Percentiles rank a stretch among this genome's conserved stretches.
Evolutionary conservation across 2,888 invertebrate species (phyloP).

Genomic region (Dendrolimus houi): DNA sequence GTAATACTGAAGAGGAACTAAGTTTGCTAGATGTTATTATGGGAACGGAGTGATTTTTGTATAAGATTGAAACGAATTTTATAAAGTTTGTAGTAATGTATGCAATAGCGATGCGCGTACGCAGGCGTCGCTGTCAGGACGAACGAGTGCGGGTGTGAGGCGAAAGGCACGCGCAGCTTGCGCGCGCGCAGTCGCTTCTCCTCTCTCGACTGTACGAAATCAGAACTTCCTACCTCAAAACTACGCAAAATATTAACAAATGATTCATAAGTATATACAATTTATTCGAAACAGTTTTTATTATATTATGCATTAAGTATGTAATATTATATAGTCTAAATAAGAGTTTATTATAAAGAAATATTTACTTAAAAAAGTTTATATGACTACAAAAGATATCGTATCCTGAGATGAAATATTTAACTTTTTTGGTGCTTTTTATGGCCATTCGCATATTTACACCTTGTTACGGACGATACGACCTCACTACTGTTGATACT

Average conservation of each 20-base stretch:
- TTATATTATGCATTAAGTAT: constrained; percentile 57
- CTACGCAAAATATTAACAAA: constrained; percentile 53
- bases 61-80: constrained; percentile 71
- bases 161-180: not conserved
- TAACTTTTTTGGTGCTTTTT: constrained; percentile 62
- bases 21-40: constrained; percentile 68
- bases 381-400: constrained; percentile 55
- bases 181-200: constrained; percentile 9
- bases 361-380: constrained; percentile 67
- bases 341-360: constrained; percentile 70
- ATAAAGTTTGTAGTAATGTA: constrained; percentile 53
- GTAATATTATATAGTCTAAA: constrained; percentile 57
- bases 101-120: constrained; percentile 26
- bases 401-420: constrained; percentile 50
- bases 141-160: constrained; percentile 4
- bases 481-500: constrained; percentile 49
- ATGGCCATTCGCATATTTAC: constrained; percentile 62
- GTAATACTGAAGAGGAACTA: constrained; percentile 66
- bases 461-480: constrained; percentile 51
- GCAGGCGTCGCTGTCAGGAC: constrained; percentile 24
- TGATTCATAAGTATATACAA: constrained; percentile 59
- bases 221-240: constrained; percentile 72
- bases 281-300: constrained; percentile 60
- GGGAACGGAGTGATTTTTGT: constrained; percentile 63
- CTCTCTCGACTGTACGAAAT: constrained; percentile 24